These are phyloP conservation scores for Drosophila melanogaster DNA, from an alignment of 1,140 invertebrate genomes.

Conservation along the genomic window DNA sequence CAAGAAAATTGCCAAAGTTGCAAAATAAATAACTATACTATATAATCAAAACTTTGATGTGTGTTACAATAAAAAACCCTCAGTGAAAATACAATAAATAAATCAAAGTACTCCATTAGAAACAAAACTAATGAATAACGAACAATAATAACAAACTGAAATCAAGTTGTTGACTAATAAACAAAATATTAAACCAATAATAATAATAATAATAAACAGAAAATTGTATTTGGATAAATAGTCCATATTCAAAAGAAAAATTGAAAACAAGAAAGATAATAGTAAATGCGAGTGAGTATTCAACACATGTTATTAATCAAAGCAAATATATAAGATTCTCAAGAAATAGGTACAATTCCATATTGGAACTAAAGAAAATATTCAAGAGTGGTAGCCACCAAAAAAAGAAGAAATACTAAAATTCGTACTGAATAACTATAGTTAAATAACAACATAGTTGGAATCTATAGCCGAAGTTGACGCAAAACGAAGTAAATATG, in stretches of 20 bases:
- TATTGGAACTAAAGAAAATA: neutral
- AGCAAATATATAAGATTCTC: neutral
- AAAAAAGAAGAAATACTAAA: neutral
- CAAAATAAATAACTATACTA: neutral
- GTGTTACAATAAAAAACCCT: slow-evolving; percentile 2
- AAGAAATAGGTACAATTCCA: neutral
- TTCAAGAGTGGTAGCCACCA: neutral
- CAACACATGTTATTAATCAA: neutral
- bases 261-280: neutral
- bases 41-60: neutral
- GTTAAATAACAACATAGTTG: neutral
- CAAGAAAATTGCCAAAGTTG: slow-evolving; percentile 12
- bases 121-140: neutral
- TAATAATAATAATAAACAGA: too few species aligned
- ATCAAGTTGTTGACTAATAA: neutral
- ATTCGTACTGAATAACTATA: neutral
- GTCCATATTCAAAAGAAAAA: neutral
- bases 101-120: slow-evolving; percentile 1
- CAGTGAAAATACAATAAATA: slow-evolving; percentile 1
- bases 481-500: too few species aligned
- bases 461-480: neutral
- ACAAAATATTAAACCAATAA: neutral
- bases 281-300: slow-evolving; percentile 8
- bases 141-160: neutral
- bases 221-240: neutral